Evolutionary conservation across 2,888 invertebrate species (phyloP).

Genomic region (Conomelus anceps): DNA sequence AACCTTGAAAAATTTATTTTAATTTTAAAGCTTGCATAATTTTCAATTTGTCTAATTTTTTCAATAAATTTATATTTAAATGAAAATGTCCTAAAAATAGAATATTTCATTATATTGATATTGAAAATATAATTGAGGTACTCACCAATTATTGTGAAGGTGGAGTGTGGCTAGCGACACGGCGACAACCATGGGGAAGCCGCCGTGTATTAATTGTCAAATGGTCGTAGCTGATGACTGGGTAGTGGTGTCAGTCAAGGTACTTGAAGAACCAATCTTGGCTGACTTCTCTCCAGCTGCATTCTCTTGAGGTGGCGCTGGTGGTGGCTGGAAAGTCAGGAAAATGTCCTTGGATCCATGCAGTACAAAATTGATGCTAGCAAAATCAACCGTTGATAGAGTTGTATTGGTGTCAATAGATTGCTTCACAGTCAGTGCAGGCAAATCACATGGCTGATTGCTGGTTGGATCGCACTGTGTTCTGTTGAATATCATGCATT

Average conservation of each 20-base stretch:
- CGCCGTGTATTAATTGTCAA: slow-evolving; percentile 5
- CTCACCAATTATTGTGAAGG: not conserved
- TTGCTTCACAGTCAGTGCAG: not conserved
- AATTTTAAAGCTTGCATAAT: no score
- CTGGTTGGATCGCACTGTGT: not conserved
- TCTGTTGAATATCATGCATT: not conserved
- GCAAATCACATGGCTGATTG: not conserved
- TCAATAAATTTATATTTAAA: no score
- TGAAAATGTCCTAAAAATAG: no score
- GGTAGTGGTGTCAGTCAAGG: not conserved
- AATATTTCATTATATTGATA: no score
- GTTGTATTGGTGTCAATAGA: not conserved
- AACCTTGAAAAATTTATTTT: no score
- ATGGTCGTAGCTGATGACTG: not conserved
- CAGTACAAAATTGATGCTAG: not conserved
- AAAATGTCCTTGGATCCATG: not conserved
- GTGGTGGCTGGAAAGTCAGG: not conserved
- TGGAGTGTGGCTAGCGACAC: slow-evolving; percentile 4
- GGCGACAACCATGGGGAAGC: not conserved
- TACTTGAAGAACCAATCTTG: not conserved
- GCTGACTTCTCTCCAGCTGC: not conserved
- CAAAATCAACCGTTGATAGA: not conserved
- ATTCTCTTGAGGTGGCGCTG: not conserved
- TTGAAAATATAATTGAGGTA: not conserved
- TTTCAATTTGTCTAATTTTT: no score